Evolutionary conservation across 2,113 vertebrate species (phyloP).

Genomic region (Girardinichthys multiradiatus): DNA sequence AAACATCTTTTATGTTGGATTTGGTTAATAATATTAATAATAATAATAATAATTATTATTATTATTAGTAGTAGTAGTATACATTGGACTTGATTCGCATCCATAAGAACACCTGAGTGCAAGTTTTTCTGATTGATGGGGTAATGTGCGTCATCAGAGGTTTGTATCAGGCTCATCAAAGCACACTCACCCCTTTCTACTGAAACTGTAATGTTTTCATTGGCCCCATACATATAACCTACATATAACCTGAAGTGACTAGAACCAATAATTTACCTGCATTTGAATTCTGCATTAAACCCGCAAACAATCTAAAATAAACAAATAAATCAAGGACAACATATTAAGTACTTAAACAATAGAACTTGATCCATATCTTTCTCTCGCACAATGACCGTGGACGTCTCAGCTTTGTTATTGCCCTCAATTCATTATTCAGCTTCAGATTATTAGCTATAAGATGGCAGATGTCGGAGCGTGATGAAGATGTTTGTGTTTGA

Average conservation of each 20-base stretch:
- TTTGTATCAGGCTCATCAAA: too few relatives aligned
- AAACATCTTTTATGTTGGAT: too few relatives aligned
- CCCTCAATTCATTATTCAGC: slow-evolving; percentile 85
- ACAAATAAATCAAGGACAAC: neutral
- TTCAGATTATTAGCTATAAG: slow-evolving; percentile 86
- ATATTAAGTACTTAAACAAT: neutral
- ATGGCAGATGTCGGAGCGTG: slow-evolving; percentile 94
- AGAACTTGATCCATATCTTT: slow-evolving; percentile 30
- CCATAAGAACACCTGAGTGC: too few relatives aligned
- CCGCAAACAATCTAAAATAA: neutral
- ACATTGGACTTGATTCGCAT: too few relatives aligned
- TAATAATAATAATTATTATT: too few relatives aligned
- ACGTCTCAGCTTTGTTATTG: slow-evolving; percentile 23
- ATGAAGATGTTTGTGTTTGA: slow-evolving; percentile 92
- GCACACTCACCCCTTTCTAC: slow-evolving; percentile 21
- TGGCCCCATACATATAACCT: slow-evolving; percentile 8
- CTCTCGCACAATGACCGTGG: neutral
- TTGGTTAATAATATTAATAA: too few relatives aligned
- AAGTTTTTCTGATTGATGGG: too few relatives aligned
- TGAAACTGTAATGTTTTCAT: slow-evolving; percentile 65
- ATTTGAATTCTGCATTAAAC: neutral
- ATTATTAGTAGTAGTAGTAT: too few relatives aligned
- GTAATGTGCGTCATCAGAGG: too few relatives aligned
- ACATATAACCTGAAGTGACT: neutral
- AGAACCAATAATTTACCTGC: too few relatives aligned